Evolutionary conservation across 2,888 invertebrate species (phyloP), one percentile per base, ranked within the genome.

Genomic region (Latheticus oryzae): DNA sequence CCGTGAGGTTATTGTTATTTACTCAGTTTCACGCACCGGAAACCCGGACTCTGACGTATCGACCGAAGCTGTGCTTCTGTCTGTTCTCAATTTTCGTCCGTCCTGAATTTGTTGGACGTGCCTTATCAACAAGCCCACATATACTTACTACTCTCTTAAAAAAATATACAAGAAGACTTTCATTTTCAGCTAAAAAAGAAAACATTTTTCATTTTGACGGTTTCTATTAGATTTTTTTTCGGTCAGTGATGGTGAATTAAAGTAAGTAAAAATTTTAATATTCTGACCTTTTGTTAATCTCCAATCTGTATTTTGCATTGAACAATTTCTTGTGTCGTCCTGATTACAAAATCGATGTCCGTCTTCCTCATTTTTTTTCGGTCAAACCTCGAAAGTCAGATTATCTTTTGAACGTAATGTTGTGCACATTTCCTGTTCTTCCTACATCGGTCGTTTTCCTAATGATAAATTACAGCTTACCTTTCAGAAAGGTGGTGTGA

Each of bases 381-480:
- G 37, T 37, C 50, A 37, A n/a, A 17, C 8, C 21, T 15, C 26
- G n/a, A 8, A 47, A 47, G 47, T 47, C 33, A 28, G 37, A 50
- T 50, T 50, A 50, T 37, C 50, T 50, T 38, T 38, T 17, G 50
- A 38, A 28, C 50, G 38, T 38, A 50, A 52, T 42, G 40, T 52
- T 42, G 52, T 13, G 62, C 61, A 54, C 62, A 63, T 64, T 71
- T 67, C 66, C 64, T 58, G 62, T 62, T 62, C 62, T 66, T 67
- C 65, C 63, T 50, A 40, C 43, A 52, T 37, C 48, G 57, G 33
- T 28, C 61, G 54, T 56, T 59, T 48, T 43, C 24, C 35, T 66
- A 67, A 67, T 72, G 71, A 72, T 72, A 69, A 72, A 72, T 72
- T 72, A 71, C 66, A 48, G 66, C 64, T 61, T 62, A 70, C 68